Evolutionary conservation across 2,888 invertebrate genomes (phyloP), one percentile per base, ranked within the genome.

Genomic region (Caenorhabditis becei): DNA sequence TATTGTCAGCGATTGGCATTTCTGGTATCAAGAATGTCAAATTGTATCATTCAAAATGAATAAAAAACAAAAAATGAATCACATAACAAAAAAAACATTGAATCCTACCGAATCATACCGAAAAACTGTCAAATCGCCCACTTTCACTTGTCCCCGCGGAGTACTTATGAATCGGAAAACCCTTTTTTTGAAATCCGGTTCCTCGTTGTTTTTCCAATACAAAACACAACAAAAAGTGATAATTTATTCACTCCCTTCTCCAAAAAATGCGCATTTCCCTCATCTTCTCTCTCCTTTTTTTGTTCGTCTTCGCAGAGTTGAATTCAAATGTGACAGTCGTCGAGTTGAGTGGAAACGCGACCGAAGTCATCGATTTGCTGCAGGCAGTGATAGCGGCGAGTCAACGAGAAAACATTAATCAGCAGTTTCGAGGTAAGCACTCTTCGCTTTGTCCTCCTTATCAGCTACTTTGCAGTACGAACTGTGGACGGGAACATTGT

Each of bases 351-450:
- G 71, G 56, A 47, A 41, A 66, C 26, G 20, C 54, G 1, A 18
- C 26, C 1, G 44, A 61, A 44, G 67, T 79, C n/a, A 16, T 47
- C 32, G 51, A 67, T 49, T 56, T 79, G 14, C 54, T 79, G 18
- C 32, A 53, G 26, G 37, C 41, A 24, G 53, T 80, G 41, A 18
- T 80, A 4, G 32, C 53, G 18, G 67, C 63, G n/a, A 80, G 80
- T 53, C 62, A 44, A 20, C 32, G 24, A 28, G 54, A 74, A 59
- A 80, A 80, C 53, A 80, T 80, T 26, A 80, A 80, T 65, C 74
- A 80, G 47, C 54, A 69, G 8, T 80, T 63, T 69, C 56, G 63
- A 74, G 80, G 79, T 79, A 41, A 26, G 11, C 44, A n/a, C n/a
- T n/a, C n/a, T n/a, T n/a, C n/a, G n/a, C n/a, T n/a, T n/a, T n/a